Conservation (phyloP, 2,888 invertebrate genomes). For the Nomada fabriciana region DNA sequence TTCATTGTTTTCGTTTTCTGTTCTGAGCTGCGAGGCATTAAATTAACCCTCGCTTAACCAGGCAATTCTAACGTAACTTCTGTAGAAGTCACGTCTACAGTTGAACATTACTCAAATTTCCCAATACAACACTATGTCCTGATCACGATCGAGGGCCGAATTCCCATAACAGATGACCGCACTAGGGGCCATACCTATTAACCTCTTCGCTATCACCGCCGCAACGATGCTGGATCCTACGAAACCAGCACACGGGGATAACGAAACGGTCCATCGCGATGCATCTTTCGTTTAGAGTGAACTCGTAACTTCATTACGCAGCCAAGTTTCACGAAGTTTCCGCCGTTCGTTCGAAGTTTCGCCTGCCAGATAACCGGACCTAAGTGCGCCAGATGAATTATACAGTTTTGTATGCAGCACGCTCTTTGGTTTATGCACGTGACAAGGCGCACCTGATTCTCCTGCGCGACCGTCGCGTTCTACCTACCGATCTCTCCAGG, state of each 20-base stretch:
- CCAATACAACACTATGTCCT: background rate
- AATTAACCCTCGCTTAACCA: no score
- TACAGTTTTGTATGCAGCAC: constrained; percentile 66
- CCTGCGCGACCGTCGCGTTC: constrained; percentile 25
- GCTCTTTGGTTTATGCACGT: constrained; percentile 26
- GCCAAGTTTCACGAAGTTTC: constrained; percentile 48
- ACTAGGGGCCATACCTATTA: background rate
- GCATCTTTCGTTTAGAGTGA: constrained; percentile 52
- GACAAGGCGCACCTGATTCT: constrained; percentile 38
- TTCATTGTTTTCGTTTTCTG: no score
- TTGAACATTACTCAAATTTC: no score
- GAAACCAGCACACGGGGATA: constrained; percentile 10
- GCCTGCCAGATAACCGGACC: constrained; percentile 55
- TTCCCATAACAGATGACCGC: background rate
- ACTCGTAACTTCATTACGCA: constrained; percentile 55
- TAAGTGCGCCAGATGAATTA: constrained; percentile 65
- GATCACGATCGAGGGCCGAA: background rate
- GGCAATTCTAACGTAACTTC: no score
- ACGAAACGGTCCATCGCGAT: constrained; percentile 48
- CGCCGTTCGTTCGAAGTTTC: constrained; percentile 42
- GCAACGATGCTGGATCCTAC: no score
- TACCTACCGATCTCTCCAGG: constrained; percentile 63
- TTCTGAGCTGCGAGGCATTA: no score
- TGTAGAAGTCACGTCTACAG: no score
- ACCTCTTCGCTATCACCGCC: background rate